These are phyloP conservation scores for Drosophila paulistorum DNA, from an alignment of 1,140 invertebrate genomes.

Conservation along the genomic window DNA sequence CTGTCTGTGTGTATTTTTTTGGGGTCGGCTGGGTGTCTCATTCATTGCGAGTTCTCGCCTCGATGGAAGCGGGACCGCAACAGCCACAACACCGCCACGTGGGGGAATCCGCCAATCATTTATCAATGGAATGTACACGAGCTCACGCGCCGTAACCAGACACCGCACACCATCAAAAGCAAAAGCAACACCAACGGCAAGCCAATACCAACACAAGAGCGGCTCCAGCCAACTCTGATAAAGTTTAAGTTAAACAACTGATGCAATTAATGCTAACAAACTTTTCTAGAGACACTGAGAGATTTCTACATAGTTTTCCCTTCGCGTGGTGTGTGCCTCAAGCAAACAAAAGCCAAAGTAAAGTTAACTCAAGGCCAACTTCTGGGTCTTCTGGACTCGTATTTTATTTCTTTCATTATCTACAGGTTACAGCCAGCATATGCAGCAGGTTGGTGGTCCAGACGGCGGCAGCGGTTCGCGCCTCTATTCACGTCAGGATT, in stretches of 20 bases:
- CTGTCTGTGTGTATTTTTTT: not conserved
- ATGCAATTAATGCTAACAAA: conserved; percentile 64
- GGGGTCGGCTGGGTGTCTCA: conserved; percentile 20
- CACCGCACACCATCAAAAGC: conserved; percentile 27
- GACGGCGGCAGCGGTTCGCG: conserved; percentile 34
- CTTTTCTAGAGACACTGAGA: conserved; percentile 34
- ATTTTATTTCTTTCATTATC: not conserved
- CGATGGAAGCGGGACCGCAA: conserved; percentile 42
- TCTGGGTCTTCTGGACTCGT: not conserved
- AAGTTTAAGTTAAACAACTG: conserved; percentile 48
- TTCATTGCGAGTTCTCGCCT: conserved; percentile 70
- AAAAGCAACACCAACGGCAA: not conserved
- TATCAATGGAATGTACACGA: conserved; percentile 68
- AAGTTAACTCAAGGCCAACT: conserved; percentile 29
- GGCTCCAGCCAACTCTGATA: conserved; percentile 14
- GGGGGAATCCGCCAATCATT: conserved; percentile 63
- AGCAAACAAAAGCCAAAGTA: conserved; percentile 34
- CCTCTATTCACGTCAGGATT: conserved; percentile 85
- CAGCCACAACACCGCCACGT: conserved; percentile 28
- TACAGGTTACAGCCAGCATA: conserved; percentile 72
- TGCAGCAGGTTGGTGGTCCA: conserved; percentile 40
- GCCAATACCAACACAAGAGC: not conserved
- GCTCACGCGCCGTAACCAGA: conserved; percentile 37
- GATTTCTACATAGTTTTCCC: conserved; percentile 1
- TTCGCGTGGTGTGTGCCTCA: conserved; percentile 19